phyloP scores from a whole-genome alignment of 1,140 invertebrate species.

The Halesus radiatus region DNA sequence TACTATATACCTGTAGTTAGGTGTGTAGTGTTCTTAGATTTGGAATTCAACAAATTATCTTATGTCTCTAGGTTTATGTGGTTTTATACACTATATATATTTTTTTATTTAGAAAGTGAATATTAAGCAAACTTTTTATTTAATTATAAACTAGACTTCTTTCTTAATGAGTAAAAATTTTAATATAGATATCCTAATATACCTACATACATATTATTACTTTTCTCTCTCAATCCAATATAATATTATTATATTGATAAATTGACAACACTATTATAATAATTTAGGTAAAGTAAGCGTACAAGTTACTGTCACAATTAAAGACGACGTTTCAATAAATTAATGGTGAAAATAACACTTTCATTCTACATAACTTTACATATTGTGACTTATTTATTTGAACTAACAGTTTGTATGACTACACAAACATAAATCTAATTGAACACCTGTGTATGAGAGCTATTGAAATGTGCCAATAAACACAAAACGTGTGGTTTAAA shows the following conservation, averaged over 20 bases:
- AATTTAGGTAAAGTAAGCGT: background rate
- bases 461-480: background rate
- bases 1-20: too few species aligned
- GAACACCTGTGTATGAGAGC: background rate
- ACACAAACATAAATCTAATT: background rate
- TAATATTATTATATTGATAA: background rate
- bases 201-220: too few species aligned
- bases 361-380: slow-evolving; percentile 3
- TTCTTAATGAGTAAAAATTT: too few species aligned
- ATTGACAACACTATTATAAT: slow-evolving; percentile 16
- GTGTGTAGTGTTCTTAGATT: too few species aligned
- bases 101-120: too few species aligned
- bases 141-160: too few species aligned
- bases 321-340: background rate
- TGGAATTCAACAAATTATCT: too few species aligned
- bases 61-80: too few species aligned
- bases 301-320: background rate
- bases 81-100: too few species aligned
- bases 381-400: background rate
- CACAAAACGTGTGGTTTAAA: background rate
- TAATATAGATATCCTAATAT: too few species aligned
- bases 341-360: background rate
- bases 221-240: background rate
- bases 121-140: too few species aligned
- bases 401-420: slow-evolving; percentile 7